These are phyloP conservation scores for Lucilia sericata DNA, from an alignment of 1,140 invertebrate genomes.

Conservation along the genomic window DNA sequence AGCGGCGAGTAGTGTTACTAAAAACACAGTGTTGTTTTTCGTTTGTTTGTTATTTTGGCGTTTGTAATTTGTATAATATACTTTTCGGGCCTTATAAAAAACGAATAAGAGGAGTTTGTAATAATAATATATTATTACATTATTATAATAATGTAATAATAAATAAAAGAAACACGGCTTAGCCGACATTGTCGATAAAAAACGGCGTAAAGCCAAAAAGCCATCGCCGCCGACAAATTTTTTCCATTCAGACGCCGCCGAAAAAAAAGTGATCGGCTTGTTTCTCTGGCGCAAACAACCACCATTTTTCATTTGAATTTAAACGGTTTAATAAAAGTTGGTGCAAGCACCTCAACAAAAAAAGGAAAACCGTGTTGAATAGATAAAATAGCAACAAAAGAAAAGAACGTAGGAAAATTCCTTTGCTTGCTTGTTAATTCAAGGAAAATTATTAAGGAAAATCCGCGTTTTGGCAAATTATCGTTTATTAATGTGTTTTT, in stretches of 20 bases:
- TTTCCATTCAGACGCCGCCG: too few species aligned
- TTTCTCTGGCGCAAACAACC: background rate
- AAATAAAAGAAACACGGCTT: too few species aligned
- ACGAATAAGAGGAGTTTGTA: too few species aligned
- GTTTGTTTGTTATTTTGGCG: too few species aligned
- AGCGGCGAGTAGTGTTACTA: background rate
- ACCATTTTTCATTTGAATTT: constrained; percentile 22
- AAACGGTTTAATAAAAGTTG: background rate
- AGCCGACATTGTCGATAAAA: too few species aligned
- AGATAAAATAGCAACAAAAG: background rate
- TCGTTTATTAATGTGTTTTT: background rate
- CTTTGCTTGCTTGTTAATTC: constrained; percentile 1
- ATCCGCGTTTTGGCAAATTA: background rate
- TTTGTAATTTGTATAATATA: too few species aligned
- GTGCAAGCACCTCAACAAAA: background rate
- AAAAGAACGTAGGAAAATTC: background rate
- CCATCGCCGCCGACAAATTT: too few species aligned
- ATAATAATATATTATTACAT: too few species aligned
- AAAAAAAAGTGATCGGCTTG: too few species aligned
- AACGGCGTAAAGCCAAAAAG: too few species aligned
- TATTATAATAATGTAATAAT: too few species aligned
- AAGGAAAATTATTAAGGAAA: background rate
- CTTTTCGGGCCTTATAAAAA: too few species aligned
- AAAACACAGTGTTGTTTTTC: background rate
- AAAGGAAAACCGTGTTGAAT: background rate